Evolutionary conservation across 2,888 invertebrate genomes (phyloP).

Genomic region (Perizoma affinitatum): DNA sequence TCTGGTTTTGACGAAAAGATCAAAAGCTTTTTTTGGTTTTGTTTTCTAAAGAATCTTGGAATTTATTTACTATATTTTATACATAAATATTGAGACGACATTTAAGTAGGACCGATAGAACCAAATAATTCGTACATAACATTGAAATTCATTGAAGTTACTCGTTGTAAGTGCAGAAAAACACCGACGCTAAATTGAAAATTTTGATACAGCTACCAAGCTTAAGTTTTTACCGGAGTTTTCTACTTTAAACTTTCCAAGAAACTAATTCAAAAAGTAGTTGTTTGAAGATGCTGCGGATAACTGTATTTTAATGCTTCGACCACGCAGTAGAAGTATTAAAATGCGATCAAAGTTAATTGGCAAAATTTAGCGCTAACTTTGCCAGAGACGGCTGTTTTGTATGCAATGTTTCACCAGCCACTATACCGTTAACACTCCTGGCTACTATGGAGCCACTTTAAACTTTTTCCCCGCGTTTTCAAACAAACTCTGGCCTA

Average conservation of each 20-base stretch:
- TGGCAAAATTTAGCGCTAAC: conserved; percentile 54
- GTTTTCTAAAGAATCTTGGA: no score
- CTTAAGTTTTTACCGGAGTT: conserved; percentile 23
- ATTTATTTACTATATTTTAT: no score
- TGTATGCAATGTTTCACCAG: conserved; percentile 60
- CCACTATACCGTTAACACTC: conserved; percentile 52
- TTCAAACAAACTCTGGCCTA: conserved; percentile 45
- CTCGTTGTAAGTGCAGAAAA: background rate
- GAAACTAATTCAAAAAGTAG: conserved; percentile 59
- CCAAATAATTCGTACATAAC: no score
- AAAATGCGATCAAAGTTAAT: conserved; percentile 69
- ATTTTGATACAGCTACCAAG: conserved; percentile 36
- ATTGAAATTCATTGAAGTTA: no score
- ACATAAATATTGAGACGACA: no score
- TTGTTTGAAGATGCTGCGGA: conserved; percentile 52
- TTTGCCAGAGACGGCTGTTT: conserved; percentile 57
- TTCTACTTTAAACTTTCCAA: conserved; percentile 30
- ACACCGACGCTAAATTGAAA: conserved; percentile 19
- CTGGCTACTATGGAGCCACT: conserved; percentile 50
- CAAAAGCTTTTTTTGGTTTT: no score
- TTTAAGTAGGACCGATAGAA: no score
- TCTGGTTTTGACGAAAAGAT: no score
- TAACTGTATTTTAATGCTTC: conserved; percentile 60
- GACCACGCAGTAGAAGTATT: conserved; percentile 52
- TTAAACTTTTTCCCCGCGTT: conserved; percentile 56